A percentile compares a stretch with the other conserved stretches of the same genome.
phyloP scores from a whole-genome alignment of 2,113 vertebrate species.

The Okapia johnstoni region DNA sequence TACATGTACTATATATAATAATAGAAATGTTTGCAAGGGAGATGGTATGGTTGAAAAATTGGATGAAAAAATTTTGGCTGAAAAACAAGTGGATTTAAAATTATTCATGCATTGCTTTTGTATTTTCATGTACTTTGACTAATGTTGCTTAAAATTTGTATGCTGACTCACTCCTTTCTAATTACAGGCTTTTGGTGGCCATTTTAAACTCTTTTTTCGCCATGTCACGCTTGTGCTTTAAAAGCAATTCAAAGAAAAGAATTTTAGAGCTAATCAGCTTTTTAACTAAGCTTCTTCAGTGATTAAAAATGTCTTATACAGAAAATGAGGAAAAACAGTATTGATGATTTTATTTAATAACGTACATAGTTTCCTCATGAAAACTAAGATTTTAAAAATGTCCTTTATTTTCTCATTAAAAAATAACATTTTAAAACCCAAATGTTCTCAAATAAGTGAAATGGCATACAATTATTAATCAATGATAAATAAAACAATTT shows the following conservation, averaged over 20 bases:
- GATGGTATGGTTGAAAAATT: neutral
- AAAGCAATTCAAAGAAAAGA: neutral
- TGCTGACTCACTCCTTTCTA: slow-evolving; percentile 32
- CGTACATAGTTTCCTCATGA: neutral
- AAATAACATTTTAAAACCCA: neutral
- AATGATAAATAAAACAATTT: neutral
- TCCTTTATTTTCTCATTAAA: neutral
- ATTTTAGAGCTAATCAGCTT: neutral
- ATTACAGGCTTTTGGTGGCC: neutral
- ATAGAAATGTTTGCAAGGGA: neutral
- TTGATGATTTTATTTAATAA: neutral
- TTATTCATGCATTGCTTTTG: neutral
- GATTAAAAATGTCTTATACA: neutral
- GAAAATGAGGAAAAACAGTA: neutral
- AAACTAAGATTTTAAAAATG: neutral
- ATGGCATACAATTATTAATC: neutral
- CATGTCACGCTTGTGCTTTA: neutral
- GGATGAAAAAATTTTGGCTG: neutral
- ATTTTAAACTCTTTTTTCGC: slow-evolving; percentile 36
- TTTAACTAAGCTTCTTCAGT: neutral
- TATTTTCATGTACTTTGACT: neutral
- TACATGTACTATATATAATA: neutral
- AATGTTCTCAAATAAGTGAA: neutral
- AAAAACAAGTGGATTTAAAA: neutral
- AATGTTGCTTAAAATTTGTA: neutral